These are phyloP conservation scores for Nothocercus nigrocapillus DNA, from an alignment of 2,113 vertebrate species.

Conservation along the genomic window DNA sequence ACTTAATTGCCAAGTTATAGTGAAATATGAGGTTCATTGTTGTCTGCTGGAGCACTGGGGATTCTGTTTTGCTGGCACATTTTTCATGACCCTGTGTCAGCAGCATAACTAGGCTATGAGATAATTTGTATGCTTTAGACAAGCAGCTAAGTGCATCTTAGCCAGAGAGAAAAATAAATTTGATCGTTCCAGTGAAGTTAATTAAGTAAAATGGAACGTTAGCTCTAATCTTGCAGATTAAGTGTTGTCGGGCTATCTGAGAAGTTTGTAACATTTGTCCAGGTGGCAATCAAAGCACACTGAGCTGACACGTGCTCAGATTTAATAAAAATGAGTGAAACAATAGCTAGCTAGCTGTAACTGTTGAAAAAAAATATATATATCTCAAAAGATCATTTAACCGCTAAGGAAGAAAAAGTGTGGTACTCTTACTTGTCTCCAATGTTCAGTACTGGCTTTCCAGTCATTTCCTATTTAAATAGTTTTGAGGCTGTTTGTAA, in stretches of 20 bases:
- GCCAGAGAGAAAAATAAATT: slow-evolving; percentile 6
- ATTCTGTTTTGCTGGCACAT: slow-evolving; percentile 59
- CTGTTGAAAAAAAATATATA: background rate
- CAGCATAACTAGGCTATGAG: slow-evolving; percentile 67
- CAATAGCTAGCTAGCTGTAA: background rate
- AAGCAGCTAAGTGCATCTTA: slow-evolving; percentile 49
- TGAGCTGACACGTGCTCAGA: background rate
- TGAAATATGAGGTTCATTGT: slow-evolving; percentile 62
- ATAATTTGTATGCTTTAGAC: slow-evolving; percentile 62
- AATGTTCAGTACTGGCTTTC: background rate
- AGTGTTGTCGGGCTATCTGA: background rate
- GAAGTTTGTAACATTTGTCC: background rate
- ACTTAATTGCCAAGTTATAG: slow-evolving; percentile 66
- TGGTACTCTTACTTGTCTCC: background rate
- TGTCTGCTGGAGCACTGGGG: slow-evolving; percentile 43
- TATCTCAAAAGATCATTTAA: background rate
- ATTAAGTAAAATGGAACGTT: slow-evolving; percentile 39
- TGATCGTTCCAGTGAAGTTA: slow-evolving; percentile 31
- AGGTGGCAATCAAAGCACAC: background rate
- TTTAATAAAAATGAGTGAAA: slow-evolving; percentile 17
- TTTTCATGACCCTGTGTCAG: slow-evolving; percentile 58
- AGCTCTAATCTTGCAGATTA: slow-evolving; percentile 10
- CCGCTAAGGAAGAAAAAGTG: background rate
- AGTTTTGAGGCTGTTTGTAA: background rate
- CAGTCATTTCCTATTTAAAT: background rate